Evolutionary conservation across 2,797 vertebrate genomes (phyloP).

Genomic region (Myotis daubentonii): DNA sequence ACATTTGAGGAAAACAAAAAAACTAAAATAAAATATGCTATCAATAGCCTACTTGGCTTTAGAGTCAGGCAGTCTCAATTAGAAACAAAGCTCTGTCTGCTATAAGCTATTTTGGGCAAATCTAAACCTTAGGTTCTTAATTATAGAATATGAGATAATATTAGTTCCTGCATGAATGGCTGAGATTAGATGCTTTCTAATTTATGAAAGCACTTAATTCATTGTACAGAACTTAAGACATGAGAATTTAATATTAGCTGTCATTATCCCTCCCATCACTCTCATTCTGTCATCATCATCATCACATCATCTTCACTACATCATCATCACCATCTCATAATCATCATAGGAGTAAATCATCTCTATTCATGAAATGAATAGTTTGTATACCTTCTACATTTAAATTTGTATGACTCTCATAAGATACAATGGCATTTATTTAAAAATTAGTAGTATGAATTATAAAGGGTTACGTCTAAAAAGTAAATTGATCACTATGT

Average conservation of each 20-base stretch:
- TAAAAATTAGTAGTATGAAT: background rate
- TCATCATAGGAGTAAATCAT: no score
- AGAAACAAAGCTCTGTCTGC: background rate
- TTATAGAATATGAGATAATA: background rate
- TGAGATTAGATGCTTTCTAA: background rate
- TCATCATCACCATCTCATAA: background rate
- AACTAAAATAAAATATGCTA: background rate
- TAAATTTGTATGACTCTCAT: background rate
- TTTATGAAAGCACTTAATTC: background rate
- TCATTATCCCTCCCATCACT: background rate
- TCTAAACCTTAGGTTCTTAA: background rate
- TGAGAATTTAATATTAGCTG: background rate
- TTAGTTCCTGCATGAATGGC: background rate
- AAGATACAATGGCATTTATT: background rate
- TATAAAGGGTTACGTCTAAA: background rate
- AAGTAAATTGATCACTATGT: background rate
- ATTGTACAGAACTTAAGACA: background rate
- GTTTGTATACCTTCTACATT: background rate
- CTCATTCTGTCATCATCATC: background rate
- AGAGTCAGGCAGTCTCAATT: background rate
- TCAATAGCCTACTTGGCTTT: background rate
- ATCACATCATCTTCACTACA: background rate
- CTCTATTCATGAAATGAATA: background rate
- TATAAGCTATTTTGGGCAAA: background rate
- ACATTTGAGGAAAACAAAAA: slow-evolving; percentile 9